A percentile compares a stretch with the other conserved stretches of the same genome.
These are phyloP conservation scores for Apodemus speciosus DNA, from an alignment of 2,113 vertebrate species.

Conservation along the genomic window DNA sequence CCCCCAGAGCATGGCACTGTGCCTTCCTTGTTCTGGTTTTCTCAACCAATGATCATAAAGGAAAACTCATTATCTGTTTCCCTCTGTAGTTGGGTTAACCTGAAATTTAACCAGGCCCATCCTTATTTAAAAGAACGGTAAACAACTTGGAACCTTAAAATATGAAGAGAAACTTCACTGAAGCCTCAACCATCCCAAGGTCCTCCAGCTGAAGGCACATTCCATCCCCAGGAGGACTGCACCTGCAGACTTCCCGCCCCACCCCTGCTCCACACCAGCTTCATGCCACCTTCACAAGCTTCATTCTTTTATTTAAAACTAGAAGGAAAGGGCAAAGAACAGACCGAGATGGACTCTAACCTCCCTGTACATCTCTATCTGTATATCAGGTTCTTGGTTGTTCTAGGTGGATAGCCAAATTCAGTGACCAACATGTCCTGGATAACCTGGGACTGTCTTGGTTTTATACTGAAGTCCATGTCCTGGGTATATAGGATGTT, in stretches of 20 bases:
- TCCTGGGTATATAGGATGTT: neutral
- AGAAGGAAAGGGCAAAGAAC: neutral
- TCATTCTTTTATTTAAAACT: neutral
- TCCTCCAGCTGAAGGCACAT: neutral
- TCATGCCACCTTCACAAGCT: neutral
- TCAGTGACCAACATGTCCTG: neutral
- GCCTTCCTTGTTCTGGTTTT: neutral
- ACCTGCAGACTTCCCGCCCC: neutral
- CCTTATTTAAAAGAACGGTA: neutral
- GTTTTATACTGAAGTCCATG: neutral
- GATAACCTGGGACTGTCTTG: no score
- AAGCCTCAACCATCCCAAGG: neutral
- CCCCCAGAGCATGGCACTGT: neutral
- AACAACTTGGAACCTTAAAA: neutral
- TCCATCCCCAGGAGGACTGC: rapidly evolving
- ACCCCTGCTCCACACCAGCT: neutral
- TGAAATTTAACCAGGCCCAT: neutral
- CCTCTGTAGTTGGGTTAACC: neutral
- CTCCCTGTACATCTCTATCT: neutral
- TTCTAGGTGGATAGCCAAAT: neutral
- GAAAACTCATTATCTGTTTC: neutral
- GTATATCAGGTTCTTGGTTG: neutral
- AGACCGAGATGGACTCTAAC: neutral
- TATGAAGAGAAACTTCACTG: neutral
- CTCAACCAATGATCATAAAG: neutral